phyloP scores from a whole-genome alignment of 2,888 invertebrate genomes.

The Drosophila hamatofila region DNA sequence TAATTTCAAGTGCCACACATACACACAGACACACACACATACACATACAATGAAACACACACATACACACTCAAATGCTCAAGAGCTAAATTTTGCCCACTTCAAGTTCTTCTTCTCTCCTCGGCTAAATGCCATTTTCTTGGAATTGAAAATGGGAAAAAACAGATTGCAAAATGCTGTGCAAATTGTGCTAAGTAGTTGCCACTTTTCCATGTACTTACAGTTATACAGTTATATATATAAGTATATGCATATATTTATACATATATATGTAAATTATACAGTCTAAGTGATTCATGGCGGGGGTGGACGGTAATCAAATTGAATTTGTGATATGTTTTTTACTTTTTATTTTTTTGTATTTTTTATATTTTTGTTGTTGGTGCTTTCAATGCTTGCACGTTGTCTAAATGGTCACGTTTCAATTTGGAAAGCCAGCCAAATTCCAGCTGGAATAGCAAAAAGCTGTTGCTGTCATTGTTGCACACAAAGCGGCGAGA shows the following conservation, averaged over 20 bases:
- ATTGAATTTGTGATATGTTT: conserved; percentile 20
- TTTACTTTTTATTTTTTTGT: not conserved
- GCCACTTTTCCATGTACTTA: conserved; percentile 34
- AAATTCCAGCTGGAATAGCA: conserved; percentile 10
- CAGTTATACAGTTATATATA: not conserved
- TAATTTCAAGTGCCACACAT: conserved; percentile 66
- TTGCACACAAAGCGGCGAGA: not conserved
- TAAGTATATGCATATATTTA: not conserved
- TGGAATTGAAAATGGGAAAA: conserved; percentile 24
- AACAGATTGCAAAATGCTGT: conserved; percentile 38
- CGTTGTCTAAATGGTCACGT: conserved; percentile 58
- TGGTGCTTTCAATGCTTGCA: conserved; percentile 34
- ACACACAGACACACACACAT: conserved; percentile 53
- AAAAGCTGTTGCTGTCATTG: conserved; percentile 5
- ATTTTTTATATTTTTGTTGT: not conserved
- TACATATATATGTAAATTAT: conserved; percentile 1
- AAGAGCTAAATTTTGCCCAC: conserved; percentile 30
- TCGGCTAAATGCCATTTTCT: not conserved
- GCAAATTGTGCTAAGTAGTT: conserved; percentile 57
- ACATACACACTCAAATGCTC: conserved; percentile 51
- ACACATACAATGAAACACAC: conserved; percentile 51
- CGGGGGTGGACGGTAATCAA: not conserved
- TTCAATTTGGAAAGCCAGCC: conserved; percentile 38
- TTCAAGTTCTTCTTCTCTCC: conserved; percentile 13
- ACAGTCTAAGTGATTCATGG: conserved; percentile 6